Conservation (phyloP, 2,797 vertebrate genomes). For the Eulemur rubriventer region DNA sequence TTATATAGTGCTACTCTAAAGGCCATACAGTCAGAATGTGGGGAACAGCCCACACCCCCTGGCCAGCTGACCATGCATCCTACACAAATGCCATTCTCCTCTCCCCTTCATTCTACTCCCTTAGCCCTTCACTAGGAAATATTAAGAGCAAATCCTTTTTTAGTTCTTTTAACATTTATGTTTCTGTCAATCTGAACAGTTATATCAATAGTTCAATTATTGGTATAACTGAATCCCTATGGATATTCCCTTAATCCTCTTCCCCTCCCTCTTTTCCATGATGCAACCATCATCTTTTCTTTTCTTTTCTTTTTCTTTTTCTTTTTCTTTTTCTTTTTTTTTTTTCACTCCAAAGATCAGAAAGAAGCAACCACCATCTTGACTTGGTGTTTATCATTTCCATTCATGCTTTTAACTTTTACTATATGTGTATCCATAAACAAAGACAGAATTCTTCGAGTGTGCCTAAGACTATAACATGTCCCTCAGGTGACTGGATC, state of each 20-base stretch:
- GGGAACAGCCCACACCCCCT: background rate
- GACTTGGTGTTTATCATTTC: conserved; percentile 60
- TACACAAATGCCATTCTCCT: background rate
- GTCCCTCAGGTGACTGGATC: conserved; percentile 36
- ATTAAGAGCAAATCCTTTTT: background rate
- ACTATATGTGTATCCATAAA: conserved; percentile 64
- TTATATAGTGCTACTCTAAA: too few species aligned
- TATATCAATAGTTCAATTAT: background rate
- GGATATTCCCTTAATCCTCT: background rate
- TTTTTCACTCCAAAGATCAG: too few species aligned
- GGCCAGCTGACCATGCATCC: background rate
- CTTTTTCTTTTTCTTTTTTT: too few species aligned
- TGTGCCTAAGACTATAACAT: background rate
- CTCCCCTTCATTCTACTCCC: background rate
- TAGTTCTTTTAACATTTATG: background rate
- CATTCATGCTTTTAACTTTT: conserved; percentile 68
- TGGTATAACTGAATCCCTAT: background rate
- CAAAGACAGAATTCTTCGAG: conserved; percentile 68
- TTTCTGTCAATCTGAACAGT: background rate
- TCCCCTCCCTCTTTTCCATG: background rate
- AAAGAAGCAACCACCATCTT: background rate
- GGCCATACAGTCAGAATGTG: background rate
- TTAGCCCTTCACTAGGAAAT: background rate
- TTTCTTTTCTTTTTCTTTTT: too few species aligned
- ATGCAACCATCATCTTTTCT: background rate